These are phyloP conservation scores for Alectura lathami DNA, from an alignment of 2,113 vertebrate genomes.

Conservation along the genomic window DNA sequence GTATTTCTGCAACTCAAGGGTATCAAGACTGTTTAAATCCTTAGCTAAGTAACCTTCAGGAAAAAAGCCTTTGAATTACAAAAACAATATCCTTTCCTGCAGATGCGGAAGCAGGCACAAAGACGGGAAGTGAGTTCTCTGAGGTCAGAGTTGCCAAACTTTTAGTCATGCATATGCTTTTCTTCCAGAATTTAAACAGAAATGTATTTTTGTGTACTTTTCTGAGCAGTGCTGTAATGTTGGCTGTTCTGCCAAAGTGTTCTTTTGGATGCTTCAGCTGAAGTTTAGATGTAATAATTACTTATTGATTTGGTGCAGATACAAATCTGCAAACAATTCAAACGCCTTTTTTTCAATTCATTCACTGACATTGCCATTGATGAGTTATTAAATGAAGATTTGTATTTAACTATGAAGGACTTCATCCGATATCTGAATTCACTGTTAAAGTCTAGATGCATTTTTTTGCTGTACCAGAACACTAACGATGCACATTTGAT, in stretches of 20 bases:
- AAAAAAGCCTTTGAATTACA: not conserved
- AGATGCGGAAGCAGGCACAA: not conserved
- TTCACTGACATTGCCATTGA: not conserved
- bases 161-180: not conserved
- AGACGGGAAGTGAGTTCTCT: not conserved
- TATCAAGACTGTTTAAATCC: not conserved
- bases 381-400: not conserved
- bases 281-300: not conserved
- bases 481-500: not conserved
- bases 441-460: not conserved
- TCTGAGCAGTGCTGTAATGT: not conserved
- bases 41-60: not conserved
- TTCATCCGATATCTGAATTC: not conserved
- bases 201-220: not conserved
- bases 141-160: not conserved
- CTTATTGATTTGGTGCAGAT: not conserved
- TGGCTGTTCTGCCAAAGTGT: not conserved
- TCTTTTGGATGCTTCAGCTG: not conserved
- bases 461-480: not conserved
- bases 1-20: not conserved
- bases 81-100: not conserved
- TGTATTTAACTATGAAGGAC: not conserved
- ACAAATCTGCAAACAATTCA: rapidly evolving
- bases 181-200: not conserved
- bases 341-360: not conserved